Conservation (phyloP, 2,888 invertebrate species). For the Drosophila nr. fundita region DNA sequence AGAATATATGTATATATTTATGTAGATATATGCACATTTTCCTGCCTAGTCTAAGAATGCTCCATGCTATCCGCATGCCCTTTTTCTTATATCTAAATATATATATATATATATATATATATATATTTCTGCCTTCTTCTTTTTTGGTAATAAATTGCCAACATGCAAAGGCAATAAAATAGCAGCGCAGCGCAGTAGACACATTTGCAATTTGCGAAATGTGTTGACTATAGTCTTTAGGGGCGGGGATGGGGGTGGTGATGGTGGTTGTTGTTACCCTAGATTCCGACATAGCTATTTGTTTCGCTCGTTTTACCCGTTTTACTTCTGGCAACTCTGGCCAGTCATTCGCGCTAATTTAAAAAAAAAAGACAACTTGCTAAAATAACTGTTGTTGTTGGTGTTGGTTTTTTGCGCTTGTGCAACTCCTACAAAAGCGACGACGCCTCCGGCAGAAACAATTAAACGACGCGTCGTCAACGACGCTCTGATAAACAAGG, state of each 20-base stretch:
- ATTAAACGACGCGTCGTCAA: constrained; percentile 65
- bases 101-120: constrained; percentile 3
- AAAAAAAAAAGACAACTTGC: constrained; percentile 49
- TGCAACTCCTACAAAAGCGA: constrained; percentile 60
- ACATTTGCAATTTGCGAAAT: constrained; percentile 65
- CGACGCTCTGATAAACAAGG: constrained; percentile 70
- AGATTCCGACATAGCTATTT: constrained; percentile 58
- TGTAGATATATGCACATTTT: constrained; percentile 23
- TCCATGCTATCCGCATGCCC: constrained; percentile 34
- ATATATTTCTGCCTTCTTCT: constrained; percentile 14
- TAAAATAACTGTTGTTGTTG: constrained; percentile 57
- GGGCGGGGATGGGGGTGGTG: neutral
- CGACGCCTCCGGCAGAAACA: constrained; percentile 67
- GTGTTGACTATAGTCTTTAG: constrained; percentile 25
- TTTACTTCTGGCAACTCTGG: constrained; percentile 61
- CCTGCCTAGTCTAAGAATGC: constrained; percentile 31
- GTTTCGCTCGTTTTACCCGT: constrained; percentile 9
- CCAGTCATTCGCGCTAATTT: constrained; percentile 67
- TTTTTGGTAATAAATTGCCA: constrained; percentile 69
- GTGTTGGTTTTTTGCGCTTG: constrained; percentile 32
- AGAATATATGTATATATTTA: constrained; percentile 1
- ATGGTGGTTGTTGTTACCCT: constrained; percentile 55
- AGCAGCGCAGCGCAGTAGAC: constrained; percentile 66
- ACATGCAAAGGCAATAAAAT: constrained; percentile 77
- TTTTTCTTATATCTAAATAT: constrained; percentile 2